phyloP scores from a whole-genome alignment of 2,888 invertebrate genomes.

The Ditylenchus weischeri region DNA sequence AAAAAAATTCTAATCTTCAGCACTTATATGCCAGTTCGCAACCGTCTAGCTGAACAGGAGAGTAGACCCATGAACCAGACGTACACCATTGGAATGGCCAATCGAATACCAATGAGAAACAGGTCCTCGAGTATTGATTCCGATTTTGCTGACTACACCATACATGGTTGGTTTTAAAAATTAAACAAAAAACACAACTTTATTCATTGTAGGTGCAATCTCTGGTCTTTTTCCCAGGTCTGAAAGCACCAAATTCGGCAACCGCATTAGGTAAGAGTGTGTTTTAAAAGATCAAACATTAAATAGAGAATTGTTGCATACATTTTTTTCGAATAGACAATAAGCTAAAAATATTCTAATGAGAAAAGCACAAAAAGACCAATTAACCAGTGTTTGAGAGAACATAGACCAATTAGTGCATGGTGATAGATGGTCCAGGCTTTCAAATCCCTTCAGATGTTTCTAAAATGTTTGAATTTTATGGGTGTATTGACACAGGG shows the following conservation, averaged over 20 bases:
- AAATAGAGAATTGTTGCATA: background rate
- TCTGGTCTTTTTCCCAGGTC: conserved; percentile 28
- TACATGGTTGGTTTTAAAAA: conserved; percentile 12
- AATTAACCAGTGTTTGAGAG: no score
- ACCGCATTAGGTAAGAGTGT: background rate
- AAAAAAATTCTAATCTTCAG: conserved; percentile 5
- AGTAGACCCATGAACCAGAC: conserved; percentile 35
- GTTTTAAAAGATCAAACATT: background rate
- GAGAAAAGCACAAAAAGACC: background rate
- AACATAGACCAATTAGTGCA: no score
- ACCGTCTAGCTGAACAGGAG: conserved; percentile 34
- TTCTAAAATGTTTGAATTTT: no score
- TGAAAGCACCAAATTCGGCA: background rate
- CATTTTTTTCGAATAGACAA: background rate
- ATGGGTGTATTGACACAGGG: no score
- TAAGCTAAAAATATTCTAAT: background rate
- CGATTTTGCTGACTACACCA: conserved; percentile 31
- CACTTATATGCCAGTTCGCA: conserved; percentile 33
- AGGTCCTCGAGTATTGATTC: conserved; percentile 34
- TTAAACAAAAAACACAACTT: background rate
- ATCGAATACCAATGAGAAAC: conserved; percentile 15
- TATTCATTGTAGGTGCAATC: conserved; percentile 15
- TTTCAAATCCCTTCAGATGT: no score
- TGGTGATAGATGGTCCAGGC: no score
- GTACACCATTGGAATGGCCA: conserved; percentile 33